Base-by-base conservation (phyloP, 2,888 invertebrate species). In the Rhingia campestris region DNA sequence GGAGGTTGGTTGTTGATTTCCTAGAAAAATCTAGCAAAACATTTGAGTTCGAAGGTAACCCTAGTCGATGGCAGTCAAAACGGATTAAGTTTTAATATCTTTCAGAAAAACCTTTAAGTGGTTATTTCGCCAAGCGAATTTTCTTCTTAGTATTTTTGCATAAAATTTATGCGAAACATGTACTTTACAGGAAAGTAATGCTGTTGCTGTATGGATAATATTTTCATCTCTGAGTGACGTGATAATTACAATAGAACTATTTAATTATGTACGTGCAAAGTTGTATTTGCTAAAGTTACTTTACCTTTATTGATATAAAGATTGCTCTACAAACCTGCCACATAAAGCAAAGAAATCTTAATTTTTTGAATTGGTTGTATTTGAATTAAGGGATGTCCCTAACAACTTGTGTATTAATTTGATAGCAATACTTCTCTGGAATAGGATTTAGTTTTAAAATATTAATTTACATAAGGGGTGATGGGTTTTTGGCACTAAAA, bases 41-140 rank as follows among this genome's bases (percentile, higher is more conserved):
- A 2, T 22, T 22, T 22, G 22, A 22, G 30, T 7, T 10, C 22
- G 10, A 10, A 2, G 49, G 49, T 32, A 32, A 49, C 49, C 10
- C 49, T 49, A 5, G 5, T 5, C 49, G 35, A 9, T 53, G 39
- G 33, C 77, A 77, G 64, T 70, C 69, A 69, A 64, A 74, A 79
- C 69, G 74, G 82, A 84, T 84, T 79, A 84, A 84, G 82, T 79
- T 84, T 84, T 74, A 74, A 84, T 84, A 79, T 69, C 73, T 74
- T 79, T 79, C 70, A 69, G 82, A 64, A 79, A 74, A 84, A 74
- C 64, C 59, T 64, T 79, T 64, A 84, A 82, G 82, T 77, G 82
- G 77, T 51, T 69, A 73, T 73, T 73, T 63, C 39, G 82, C 73
- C 58, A 63, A 67, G 64, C 33, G 74, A 39, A 74, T 33, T 61